These are phyloP conservation scores for Nymphalis c-album DNA, from an alignment of 2,888 invertebrate genomes.

Conservation along the genomic window DNA sequence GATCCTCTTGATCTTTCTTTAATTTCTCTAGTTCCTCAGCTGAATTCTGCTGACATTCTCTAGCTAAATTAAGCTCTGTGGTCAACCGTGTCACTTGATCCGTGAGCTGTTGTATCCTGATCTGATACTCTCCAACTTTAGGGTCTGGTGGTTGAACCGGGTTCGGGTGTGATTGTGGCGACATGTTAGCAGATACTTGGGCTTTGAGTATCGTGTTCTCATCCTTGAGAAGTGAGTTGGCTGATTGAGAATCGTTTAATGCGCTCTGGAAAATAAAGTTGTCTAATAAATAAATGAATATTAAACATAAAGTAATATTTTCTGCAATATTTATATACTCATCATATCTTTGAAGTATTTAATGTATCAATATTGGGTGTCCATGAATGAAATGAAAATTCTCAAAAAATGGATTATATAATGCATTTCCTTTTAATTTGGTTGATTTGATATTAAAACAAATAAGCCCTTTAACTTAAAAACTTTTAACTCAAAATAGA, in stretches of 20 bases:
- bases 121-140: conserved; percentile 43
- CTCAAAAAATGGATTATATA: too few relatives aligned
- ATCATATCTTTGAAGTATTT: too few relatives aligned
- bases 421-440: too few relatives aligned
- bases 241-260: conserved; percentile 85
- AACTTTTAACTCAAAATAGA: too few relatives aligned
- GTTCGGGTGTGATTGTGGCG: conserved; percentile 16
- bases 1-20: conserved; percentile 95
- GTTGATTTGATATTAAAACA: too few relatives aligned
- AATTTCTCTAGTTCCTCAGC: conserved; percentile 83
- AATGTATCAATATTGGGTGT: too few relatives aligned
- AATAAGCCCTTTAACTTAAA: too few relatives aligned
- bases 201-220: conserved; percentile 93
- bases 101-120: conserved; percentile 47
- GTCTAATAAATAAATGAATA: too few relatives aligned
- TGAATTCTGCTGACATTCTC: conserved; percentile 46
- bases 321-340: too few relatives aligned
- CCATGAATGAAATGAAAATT: too few relatives aligned
- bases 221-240: conserved; percentile 89
- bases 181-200: conserved; percentile 78
- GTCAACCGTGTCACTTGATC: conserved; percentile 48
- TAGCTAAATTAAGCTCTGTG: conserved; percentile 44
- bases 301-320: too few relatives aligned
- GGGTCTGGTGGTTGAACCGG: conserved; percentile 33
- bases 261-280: conserved; percentile 54